Conservation (phyloP, 2,888 invertebrate genomes). For the Blomia tropicalis region DNA sequence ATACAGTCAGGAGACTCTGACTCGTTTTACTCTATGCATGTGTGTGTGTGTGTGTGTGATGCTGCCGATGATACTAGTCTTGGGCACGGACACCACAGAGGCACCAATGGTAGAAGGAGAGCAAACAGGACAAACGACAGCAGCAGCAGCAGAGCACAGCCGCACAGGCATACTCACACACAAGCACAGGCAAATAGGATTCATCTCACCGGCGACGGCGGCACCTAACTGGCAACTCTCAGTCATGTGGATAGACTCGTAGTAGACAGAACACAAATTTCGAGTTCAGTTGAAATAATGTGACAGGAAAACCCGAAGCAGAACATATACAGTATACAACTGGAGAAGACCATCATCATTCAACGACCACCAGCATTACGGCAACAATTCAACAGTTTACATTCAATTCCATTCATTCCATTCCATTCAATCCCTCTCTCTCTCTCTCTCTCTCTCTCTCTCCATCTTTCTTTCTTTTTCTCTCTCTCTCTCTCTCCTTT, state of each 20-base stretch:
- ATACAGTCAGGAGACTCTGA: not conserved
- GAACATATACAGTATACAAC: no score
- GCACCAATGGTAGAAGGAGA: not conserved
- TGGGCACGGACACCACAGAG: not conserved
- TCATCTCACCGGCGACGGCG: not conserved
- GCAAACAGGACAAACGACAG: not conserved
- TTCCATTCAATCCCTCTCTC: not conserved
- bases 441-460: slow-evolving; percentile 1
- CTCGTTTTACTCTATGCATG: no score
- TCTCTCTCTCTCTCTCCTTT: slow-evolving; percentile 4
- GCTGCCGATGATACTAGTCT: not conserved
- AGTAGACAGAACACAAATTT: no score
- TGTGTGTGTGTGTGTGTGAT: not conserved
- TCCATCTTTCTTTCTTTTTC: no score
- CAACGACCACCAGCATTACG: not conserved
- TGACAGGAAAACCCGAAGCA: not conserved
- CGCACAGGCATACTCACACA: no score
- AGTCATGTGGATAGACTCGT: not conserved
- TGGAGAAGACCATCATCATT: not conserved
- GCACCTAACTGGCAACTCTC: not conserved
- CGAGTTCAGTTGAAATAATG: no score
- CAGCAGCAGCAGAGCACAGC: no score
- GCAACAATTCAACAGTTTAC: no score
- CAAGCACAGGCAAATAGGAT: no score
- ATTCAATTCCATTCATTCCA: no score